These are phyloP conservation scores for Morelia viridis DNA, from an alignment of 2,797 vertebrate species.

Conservation along the genomic window DNA sequence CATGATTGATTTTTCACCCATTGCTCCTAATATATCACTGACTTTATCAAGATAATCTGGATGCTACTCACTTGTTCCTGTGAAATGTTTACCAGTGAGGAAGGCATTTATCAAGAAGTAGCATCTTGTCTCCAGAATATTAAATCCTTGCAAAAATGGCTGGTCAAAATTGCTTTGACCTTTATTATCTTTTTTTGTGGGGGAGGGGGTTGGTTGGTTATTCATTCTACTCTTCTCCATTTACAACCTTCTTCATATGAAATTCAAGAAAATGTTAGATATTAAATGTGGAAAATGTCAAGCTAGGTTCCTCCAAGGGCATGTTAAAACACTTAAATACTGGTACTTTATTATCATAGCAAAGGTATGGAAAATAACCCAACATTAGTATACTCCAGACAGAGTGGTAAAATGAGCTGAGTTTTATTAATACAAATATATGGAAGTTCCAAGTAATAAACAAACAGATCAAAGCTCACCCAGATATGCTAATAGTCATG, in stretches of 20 bases:
- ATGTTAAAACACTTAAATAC: conserved; percentile 52
- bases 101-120: conserved; percentile 2
- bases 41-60: conserved; percentile 22
- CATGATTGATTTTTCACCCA: background rate
- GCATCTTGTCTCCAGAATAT: background rate
- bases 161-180: conserved; percentile 57
- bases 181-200: conserved; percentile 50
- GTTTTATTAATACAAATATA: background rate
- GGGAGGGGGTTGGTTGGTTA: conserved; percentile 33
- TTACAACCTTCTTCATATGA: conserved; percentile 50
- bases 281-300: conserved; percentile 65
- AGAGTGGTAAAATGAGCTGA: background rate
- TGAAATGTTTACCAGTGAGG: background rate
- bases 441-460: background rate
- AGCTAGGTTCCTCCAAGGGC: conserved; percentile 49
- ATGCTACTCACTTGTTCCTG: conserved; percentile 23
- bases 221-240: conserved; percentile 45
- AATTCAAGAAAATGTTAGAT: conserved; percentile 39
- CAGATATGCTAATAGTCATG: background rate
- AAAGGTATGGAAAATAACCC: conserved; percentile 52
- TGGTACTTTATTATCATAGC: conserved; percentile 60
- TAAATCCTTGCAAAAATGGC: conserved; percentile 8
- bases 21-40: background rate
- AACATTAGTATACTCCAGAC: conserved; percentile 40
- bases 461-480: background rate